A percentile compares a stretch with the other conserved stretches of the same genome.
These are phyloP conservation scores for Coregonus clupeaformis DNA, from an alignment of 2,113 vertebrate species.

Conservation along the genomic window DNA sequence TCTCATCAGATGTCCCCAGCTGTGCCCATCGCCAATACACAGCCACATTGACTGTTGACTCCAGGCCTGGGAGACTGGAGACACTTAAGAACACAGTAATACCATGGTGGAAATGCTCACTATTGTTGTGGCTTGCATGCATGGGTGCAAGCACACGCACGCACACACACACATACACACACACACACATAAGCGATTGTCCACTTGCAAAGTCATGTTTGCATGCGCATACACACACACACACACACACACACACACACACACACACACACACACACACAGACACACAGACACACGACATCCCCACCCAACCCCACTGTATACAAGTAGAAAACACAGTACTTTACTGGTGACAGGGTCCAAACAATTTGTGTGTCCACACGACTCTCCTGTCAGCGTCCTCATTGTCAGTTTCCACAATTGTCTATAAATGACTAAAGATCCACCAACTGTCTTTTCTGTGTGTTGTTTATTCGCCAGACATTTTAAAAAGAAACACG, in stretches of 20 bases:
- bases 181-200: neutral
- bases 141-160: slow-evolving; percentile 5
- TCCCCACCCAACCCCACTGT: slow-evolving; percentile 9
- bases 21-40: slow-evolving; percentile 68
- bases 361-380: slow-evolving; percentile 68
- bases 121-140: slow-evolving; percentile 21
- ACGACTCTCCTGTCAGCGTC: slow-evolving; percentile 65
- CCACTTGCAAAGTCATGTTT: slow-evolving; percentile 13
- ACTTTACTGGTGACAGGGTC: slow-evolving; percentile 71
- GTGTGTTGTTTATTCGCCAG: slow-evolving; percentile 47
- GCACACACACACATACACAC: neutral
- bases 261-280: too few relatives aligned
- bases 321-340: slow-evolving; percentile 31
- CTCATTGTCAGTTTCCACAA: slow-evolving; percentile 63
- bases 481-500: neutral
- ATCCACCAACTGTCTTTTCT: slow-evolving; percentile 40
- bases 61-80: slow-evolving; percentile 11
- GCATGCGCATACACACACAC: neutral
- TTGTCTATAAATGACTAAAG: slow-evolving; percentile 61
- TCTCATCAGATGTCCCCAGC: slow-evolving; percentile 50
- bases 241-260: neutral
- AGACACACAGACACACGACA: too few relatives aligned
- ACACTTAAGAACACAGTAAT: slow-evolving; percentile 53
- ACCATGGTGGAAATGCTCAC: slow-evolving; percentile 22
- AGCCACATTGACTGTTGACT: slow-evolving; percentile 64